These are phyloP conservation scores for Lordiphosa fenestrarum DNA, from an alignment of 2,888 invertebrate genomes.

Conservation along the genomic window DNA sequence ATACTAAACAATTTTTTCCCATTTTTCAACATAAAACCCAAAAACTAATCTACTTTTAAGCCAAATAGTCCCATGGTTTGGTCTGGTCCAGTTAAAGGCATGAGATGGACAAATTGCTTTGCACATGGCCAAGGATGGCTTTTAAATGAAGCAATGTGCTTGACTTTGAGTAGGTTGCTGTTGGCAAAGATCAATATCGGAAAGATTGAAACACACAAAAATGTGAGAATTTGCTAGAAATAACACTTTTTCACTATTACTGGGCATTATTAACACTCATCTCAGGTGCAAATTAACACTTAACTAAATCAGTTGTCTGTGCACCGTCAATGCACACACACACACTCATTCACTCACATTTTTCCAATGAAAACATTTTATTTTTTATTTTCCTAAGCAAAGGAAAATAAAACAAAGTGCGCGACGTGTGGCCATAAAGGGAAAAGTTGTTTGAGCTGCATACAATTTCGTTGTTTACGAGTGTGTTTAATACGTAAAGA, in stretches of 20 bases:
- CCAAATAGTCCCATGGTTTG: not conserved
- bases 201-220: not conserved
- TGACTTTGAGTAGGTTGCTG: slow-evolving; percentile 3
- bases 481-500: too few relatives aligned
- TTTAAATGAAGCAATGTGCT: not conserved
- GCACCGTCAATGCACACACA: slow-evolving; percentile 3
- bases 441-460: too few relatives aligned
- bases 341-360: not conserved
- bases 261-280: slow-evolving; percentile 13
- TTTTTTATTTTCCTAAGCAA: slow-evolving; percentile 20
- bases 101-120: slow-evolving; percentile 44
- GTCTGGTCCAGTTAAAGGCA: slow-evolving; percentile 30
- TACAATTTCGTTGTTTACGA: too few relatives aligned
- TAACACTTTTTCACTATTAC: not conserved
- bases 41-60: too few relatives aligned
- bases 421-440: too few relatives aligned
- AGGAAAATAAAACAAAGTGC: slow-evolving; percentile 21
- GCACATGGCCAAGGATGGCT: slow-evolving; percentile 15
- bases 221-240: too few relatives aligned
- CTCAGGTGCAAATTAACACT: slow-evolving; percentile 20
- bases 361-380: slow-evolving; percentile 27
- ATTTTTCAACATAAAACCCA: too few relatives aligned
- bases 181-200: slow-evolving; percentile 9
- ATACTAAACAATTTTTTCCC: too few relatives aligned
- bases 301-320: slow-evolving; percentile 30